Base-by-base conservation (phyloP, 2,888 invertebrate species). In the Standfussiana lucernea region DNA sequence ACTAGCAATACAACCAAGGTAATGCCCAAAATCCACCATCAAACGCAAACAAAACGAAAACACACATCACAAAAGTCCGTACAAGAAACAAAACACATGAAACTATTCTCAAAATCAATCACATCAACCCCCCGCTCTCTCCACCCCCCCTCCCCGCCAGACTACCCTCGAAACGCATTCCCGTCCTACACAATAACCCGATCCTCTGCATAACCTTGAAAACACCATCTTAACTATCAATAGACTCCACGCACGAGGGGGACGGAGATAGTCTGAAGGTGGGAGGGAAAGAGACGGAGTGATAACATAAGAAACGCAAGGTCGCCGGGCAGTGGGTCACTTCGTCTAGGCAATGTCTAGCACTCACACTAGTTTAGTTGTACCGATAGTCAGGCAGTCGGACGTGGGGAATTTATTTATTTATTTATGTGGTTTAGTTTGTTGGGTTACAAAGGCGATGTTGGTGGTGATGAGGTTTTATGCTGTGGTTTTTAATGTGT, bases 221-320 rank as follows among this genome's bases (percentile, higher is more conserved):
- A 82, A 88, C 90, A 91, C 82, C 88, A 75, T 93, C 95, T 94
- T 94, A 92, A 92, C 95, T 95, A 95, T 94, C 94, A 93, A 93
- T 95, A 95, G 94, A 91, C 91, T 80, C 86, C 88, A 93, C 92
- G 93, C 89, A 93, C 87, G 95, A 95, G 84, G 70, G 91, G 83
- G 92, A 94, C 76, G 82, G 85, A 62, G 28, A 78, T 56, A 88
- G 85, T 86, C 88, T 88, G 82, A 80, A 82, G 70, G 75, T 56
- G 72, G 53, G 94, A 73, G 90, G 35, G 93, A 95, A 88, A 62
- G 94, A 88, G 95, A 94, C 82, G 89, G 90, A 86, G 89, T 90
- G 93, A 95, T 90, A 96, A 96, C 96, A 96, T 95, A 96, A 96
- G 96, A 96, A 95, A 95, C 86, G 92, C 95, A 96, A 96, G 96